Conservation (phyloP, 2,797 vertebrate species). For the Melanotaenia nigrans region DNA sequence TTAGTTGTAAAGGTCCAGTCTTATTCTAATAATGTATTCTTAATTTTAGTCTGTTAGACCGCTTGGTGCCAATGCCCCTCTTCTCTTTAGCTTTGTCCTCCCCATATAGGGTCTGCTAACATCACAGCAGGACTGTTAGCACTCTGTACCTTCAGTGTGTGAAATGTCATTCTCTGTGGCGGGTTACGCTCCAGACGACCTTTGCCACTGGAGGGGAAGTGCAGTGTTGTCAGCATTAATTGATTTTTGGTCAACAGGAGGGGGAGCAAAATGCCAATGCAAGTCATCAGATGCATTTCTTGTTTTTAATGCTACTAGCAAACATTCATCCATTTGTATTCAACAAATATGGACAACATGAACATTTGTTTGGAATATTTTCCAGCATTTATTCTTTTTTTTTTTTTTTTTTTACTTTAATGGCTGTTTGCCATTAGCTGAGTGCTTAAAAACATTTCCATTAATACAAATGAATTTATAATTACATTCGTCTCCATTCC, state of each 20-base stretch:
- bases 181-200: slow-evolving; percentile 4
- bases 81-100: background rate
- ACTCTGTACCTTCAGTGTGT: slow-evolving; percentile 20
- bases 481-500: no score
- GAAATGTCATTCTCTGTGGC: slow-evolving; percentile 22
- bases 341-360: background rate
- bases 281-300: background rate
- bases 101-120: slow-evolving; percentile 6
- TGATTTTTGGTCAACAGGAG: background rate
- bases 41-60: background rate
- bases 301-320: background rate
- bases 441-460: background rate
- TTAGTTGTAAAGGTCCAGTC: slow-evolving; percentile 9
- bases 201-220: slow-evolving; percentile 12
- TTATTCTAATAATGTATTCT: slow-evolving; percentile 30
- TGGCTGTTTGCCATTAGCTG: background rate
- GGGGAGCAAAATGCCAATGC: slow-evolving; percentile 10
- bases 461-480: no score
- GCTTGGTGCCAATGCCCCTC: background rate
- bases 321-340: background rate
- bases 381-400: background rate
- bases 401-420: background rate
- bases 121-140: slow-evolving; percentile 21
- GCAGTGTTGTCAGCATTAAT: background rate
- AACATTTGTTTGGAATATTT: background rate